Evolutionary conservation across 2,797 vertebrate species (phyloP), one percentile per base, ranked within the genome.

Genomic region (Anableps anableps): DNA sequence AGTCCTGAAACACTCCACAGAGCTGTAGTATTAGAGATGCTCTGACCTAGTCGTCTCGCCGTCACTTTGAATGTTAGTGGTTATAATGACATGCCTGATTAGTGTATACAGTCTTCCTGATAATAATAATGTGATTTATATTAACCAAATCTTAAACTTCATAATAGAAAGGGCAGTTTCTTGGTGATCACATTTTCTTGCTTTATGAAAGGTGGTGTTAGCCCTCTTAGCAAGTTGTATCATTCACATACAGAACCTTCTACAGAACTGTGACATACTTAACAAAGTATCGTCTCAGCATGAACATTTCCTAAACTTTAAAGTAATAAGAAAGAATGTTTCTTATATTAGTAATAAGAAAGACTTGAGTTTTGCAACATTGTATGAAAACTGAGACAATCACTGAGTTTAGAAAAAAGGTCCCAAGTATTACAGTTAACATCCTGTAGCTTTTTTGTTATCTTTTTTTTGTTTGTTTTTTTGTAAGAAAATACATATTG

Each of bases 361-460:
- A 74, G 72, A 70, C 21, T 62, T 36, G 62, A 64, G 64, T 43
- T 13, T 11, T 53, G 21, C 50, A 50, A 72, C 45, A 7, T 58
- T 23, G 50, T 19, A 38, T 21, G 34, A 45, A 81, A 16, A 62
- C 43, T 38, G 38, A 70, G 38, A 38, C n/a, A 31, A 80, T 83
- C 51, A 17, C 60, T 48, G 29, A 83, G 41, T 14, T 76, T 55
- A 26, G 6, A 79, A 75, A 5, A 23, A 85, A 83, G 73, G 31
- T 84, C 81, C 66, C 53, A 19, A 1, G 66, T 77, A 71, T 66
- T 60, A 11, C 1, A 10, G 47, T 79, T 82, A 78, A 17, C 77
- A 78, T 83, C 70, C 53, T 77, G 74, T 64, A 86, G 45, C 50
- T 82, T 80, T 83, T 83, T 19, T 83, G 3, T 4, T 17, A 10